Base-by-base conservation (phyloP, 2,888 invertebrate species). In the Ochropleura plecta region DNA sequence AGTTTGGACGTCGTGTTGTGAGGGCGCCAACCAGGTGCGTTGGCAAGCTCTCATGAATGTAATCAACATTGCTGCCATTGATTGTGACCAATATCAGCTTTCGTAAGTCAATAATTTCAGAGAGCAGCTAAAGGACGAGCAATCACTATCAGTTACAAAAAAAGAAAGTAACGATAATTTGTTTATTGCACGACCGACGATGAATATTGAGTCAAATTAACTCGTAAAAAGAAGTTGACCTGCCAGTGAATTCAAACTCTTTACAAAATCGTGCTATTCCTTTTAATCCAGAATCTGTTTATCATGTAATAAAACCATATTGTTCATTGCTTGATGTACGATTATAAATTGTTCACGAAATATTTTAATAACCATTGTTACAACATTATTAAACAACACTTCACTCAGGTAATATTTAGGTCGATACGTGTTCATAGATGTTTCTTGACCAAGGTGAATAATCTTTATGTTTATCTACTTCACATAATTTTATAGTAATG, bases 11-110 rank as follows among this genome's bases (percentile, higher is more conserved):
- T 60, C 60, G 40, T 46, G 16, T 70, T 44, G 46, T 55, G 68
- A 80, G 65, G 76, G 57, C 46, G 40, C 65, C 59, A 53, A 59
- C 63, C 86, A 84, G 86, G 84, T 86, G 86, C 40, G 55, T 81
- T 86, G 86, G 86, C 84, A 57, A 74, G 60, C 60, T 46, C 40
- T 75, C 76, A 64, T 59, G 30, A 64, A 66, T 69, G 63, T 65
- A 77, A 84, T 86, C 68, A 83, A 79, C 69, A 73, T 84, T 51
- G 76, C 73, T 70, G 53, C n/a, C 64, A 70, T 46, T 71, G 65
- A 30, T 69, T 30, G 62, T 69, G 73, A 78, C 81, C 60, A 55
- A 62, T 75, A 57, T 66, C 65, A 66, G n/a, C 48, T 62, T 18
- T 20, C 51, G 62, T 60, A 51, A 49, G 9, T 42, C 16, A 49